Base-by-base conservation (phyloP, 2,797 vertebrate genomes). In the Manis pentadactyla region DNA sequence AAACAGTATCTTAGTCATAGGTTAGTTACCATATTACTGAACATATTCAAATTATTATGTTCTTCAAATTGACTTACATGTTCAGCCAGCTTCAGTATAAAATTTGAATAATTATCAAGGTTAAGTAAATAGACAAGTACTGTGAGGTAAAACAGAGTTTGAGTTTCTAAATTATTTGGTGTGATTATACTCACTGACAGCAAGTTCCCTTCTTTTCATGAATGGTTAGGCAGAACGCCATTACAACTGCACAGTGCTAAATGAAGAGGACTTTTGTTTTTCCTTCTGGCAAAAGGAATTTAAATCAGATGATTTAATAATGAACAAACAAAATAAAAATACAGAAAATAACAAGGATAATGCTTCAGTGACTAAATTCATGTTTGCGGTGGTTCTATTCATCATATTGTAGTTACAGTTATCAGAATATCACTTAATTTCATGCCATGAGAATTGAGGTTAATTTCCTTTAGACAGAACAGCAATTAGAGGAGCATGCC, bases 251-350 rank as follows among this genome's bases (percentile, higher is more conserved):
- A 57, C 3, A 79, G 42, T 88, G 27, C 14, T 92, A 68, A 88
- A 59, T 66, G 46, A 69, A 84, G 6, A 25, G n/a, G 23, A 55
- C 27, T 92, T 94, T 39, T 74, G 29, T 10, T 92, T 90, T 94
- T 21, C 21, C 85, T 95, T 83, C 79, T 46, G 64, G 49, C 11
- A 96, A 95, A 71, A 77, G 19, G 21, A 92, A 53, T 97, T 96
- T 89, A 82, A 92, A 39, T 29, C 14, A 88, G 39, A 85, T 73
- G 39, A 88, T 69, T 96, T 93, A 94, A 53, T 93, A 88, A 23
- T 31, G 21, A 94, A 71, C 7, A 95, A 92, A 68, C 6, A 90
- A 85, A 93, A 94, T 31, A 73, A 91, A 69, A 86, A 68, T 55
- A 93, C n/a, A 74, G 93, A 90, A 92, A 90, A 73, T 59, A 82